Evolutionary conservation across 2,113 vertebrate species (phyloP).

Genomic region (Prinia subflava): DNA sequence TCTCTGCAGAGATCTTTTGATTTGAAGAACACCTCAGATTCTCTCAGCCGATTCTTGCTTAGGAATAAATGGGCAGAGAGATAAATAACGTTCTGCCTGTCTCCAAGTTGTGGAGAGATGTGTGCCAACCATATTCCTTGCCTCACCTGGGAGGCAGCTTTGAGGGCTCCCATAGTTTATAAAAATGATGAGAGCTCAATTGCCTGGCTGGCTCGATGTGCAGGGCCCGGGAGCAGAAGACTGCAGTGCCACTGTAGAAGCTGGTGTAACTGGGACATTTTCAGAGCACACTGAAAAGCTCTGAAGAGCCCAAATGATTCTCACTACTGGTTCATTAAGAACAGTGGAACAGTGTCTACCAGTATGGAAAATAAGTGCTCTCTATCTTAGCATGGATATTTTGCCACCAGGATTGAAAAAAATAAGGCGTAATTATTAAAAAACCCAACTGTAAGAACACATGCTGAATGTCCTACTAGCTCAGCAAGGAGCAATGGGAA

Average conservation of each 20-base stretch:
- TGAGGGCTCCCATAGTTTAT: not conserved
- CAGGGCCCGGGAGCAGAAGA: not conserved
- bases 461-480: not conserved
- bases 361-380: not conserved
- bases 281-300: not conserved
- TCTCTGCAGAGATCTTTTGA: not conserved
- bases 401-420: not conserved
- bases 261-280: not conserved
- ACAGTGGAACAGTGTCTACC: not conserved
- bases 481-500: not conserved
- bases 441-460: rapidly evolving
- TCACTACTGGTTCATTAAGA: not conserved
- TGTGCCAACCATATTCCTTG: not conserved
- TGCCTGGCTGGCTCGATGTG: rapidly evolving
- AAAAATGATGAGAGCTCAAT: not conserved
- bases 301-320: not conserved
- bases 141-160: not conserved
- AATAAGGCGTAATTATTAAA: not conserved
- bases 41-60: not conserved
- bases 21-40: not conserved
- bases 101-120: rapidly evolving
- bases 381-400: not conserved
- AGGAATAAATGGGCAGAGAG: not conserved
- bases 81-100: not conserved
- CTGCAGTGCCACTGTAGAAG: not conserved